Conservation (phyloP, 2,888 invertebrate species). For the Andrena marginata region DNA sequence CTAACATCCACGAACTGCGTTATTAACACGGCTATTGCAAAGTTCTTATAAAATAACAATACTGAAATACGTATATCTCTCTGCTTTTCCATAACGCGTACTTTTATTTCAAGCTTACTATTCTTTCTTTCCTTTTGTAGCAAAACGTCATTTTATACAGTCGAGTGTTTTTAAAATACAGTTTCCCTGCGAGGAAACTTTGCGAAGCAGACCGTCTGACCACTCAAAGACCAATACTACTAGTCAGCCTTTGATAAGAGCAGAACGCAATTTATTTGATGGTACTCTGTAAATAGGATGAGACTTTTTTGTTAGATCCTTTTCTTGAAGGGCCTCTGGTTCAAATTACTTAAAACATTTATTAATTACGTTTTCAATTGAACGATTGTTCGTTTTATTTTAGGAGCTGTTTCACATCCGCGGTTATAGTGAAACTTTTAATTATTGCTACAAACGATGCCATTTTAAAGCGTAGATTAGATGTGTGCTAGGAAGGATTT, state of each 20-base stretch:
- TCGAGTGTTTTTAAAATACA: neutral
- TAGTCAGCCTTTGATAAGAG: slow-evolving; percentile 1
- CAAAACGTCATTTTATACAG: neutral
- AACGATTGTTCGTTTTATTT: too few relatives aligned
- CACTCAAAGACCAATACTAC: slow-evolving; percentile 21
- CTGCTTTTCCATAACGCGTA: neutral
- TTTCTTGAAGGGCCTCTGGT: too few relatives aligned
- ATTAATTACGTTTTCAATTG: too few relatives aligned
- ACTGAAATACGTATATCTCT: too few relatives aligned
- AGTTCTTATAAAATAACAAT: too few relatives aligned
- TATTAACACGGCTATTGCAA: neutral
- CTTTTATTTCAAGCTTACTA: neutral
- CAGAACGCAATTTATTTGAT: slow-evolving; percentile 5
- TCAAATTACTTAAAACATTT: neutral
- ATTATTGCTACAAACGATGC: too few relatives aligned
- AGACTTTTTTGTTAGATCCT: neutral
- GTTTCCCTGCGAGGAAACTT: slow-evolving; percentile 1
- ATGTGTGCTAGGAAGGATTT: neutral
- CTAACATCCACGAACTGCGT: neutral
- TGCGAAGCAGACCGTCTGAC: slow-evolving; percentile 13
- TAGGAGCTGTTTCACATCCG: too few relatives aligned
- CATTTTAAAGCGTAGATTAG: neutral
- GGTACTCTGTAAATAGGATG: neutral
- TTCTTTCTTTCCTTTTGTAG: neutral
- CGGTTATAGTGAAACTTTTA: too few relatives aligned